phyloP scores from a whole-genome alignment of 2,113 vertebrate species.

The Drymodes brunneopygia region DNA sequence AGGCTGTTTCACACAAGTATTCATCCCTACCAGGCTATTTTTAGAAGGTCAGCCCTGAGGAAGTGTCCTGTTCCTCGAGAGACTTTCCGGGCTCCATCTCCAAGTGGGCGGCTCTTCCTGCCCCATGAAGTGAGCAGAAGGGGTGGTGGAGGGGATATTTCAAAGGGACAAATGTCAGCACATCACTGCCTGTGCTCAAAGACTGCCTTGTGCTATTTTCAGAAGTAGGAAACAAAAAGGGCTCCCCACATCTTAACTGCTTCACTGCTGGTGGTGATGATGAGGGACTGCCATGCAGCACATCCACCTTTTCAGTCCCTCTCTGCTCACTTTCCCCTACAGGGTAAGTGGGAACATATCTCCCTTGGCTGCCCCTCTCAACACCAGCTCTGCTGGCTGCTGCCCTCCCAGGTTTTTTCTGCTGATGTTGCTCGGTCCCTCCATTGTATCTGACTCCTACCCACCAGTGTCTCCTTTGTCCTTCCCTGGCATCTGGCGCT shows the following conservation, averaged over 20 bases:
- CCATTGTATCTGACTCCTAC: neutral
- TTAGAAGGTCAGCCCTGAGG: neutral
- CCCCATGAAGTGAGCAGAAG: neutral
- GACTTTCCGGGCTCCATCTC: neutral
- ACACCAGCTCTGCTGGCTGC: neutral
- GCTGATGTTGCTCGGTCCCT: neutral
- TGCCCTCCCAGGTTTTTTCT: neutral
- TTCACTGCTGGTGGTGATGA: neutral
- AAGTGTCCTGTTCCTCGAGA: neutral
- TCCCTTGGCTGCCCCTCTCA: neutral
- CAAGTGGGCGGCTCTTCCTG: neutral
- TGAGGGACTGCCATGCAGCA: neutral
- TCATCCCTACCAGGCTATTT: neutral
- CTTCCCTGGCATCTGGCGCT: neutral
- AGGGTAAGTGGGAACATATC: accelerated
- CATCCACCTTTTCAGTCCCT: neutral
- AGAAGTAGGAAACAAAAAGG: neutral
- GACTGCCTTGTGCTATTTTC: neutral
- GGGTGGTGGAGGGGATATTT: neutral
- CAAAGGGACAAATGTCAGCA: neutral
- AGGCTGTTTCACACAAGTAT: constrained; percentile 8
- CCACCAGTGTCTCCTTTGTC: neutral
- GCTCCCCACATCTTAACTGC: neutral
- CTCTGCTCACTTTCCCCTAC: neutral
- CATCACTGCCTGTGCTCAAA: neutral